Conservation (phyloP, 2,113 vertebrate genomes). For the Cinclus cinclus region DNA sequence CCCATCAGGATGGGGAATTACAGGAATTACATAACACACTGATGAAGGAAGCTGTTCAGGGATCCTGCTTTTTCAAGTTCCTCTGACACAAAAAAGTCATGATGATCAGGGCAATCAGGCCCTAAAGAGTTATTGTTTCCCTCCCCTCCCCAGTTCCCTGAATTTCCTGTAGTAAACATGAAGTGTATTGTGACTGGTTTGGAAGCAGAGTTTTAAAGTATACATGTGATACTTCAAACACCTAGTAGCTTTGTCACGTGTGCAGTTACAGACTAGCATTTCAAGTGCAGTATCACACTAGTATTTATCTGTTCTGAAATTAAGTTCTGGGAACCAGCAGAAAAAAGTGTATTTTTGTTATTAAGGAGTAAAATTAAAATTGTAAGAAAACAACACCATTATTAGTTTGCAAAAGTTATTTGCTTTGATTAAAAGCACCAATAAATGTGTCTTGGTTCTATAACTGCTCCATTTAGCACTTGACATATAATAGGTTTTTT, state of each 20-base stretch:
- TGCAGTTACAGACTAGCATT: background rate
- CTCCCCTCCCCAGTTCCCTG: background rate
- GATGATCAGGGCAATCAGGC: background rate
- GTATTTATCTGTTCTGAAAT: conserved; percentile 44
- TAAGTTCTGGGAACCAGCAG: conserved; percentile 45
- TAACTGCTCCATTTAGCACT: conserved; percentile 79
- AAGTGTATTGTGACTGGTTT: background rate
- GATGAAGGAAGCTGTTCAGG: background rate
- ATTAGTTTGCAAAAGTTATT: conserved; percentile 76
- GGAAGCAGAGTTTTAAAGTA: background rate
- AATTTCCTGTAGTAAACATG: background rate
- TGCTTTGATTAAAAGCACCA: conserved; percentile 80
- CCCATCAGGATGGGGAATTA: background rate
- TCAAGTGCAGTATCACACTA: background rate
- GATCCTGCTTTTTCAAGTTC: background rate
- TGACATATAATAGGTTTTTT: conserved; percentile 76
- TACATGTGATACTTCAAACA: background rate
- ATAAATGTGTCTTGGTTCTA: conserved; percentile 72
- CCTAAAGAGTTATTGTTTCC: background rate
- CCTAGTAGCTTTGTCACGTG: background rate
- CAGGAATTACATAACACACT: background rate
- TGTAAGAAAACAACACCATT: conserved; percentile 68
- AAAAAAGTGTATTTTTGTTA: conserved; percentile 70
- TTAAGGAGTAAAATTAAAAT: conserved; percentile 74
- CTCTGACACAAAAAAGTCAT: background rate